Evolutionary conservation across 2,888 invertebrate species (phyloP).

Genomic region (Coleophora flavipennella): DNA sequence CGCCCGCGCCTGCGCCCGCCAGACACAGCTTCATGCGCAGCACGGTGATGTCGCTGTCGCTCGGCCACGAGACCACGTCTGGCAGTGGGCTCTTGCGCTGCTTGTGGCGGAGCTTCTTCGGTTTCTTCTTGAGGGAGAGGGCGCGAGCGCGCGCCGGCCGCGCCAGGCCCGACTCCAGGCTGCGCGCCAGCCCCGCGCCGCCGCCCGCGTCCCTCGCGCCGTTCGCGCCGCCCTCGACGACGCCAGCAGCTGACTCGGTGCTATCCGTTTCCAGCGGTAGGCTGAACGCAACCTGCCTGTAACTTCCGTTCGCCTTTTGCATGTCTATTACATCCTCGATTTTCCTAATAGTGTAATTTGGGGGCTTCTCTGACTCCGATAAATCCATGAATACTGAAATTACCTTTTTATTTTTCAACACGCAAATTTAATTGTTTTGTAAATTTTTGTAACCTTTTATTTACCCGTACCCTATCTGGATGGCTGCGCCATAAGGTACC

Average conservation of each 20-base stretch:
- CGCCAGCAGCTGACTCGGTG: background rate
- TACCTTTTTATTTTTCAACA: conserved; percentile 1
- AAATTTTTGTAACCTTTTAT: conserved; percentile 27
- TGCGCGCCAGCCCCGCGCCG: conserved; percentile 2
- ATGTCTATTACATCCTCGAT: conserved; percentile 62
- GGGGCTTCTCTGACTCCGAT: conserved; percentile 20
- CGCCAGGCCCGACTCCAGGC: conserved; percentile 4
- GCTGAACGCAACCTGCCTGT: conserved; percentile 49
- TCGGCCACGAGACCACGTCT: conserved; percentile 63
- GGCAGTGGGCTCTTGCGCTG: conserved; percentile 33
- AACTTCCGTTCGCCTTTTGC: conserved; percentile 54
- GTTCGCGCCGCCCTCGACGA: conserved; percentile 6
- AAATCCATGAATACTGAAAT: conserved; percentile 28
- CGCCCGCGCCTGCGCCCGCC: background rate
- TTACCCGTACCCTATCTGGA: no score
- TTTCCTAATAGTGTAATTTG: conserved; percentile 42
- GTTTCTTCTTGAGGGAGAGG: conserved; percentile 28
- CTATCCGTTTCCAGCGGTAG: conserved; percentile 36
- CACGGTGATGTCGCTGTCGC: conserved; percentile 74
- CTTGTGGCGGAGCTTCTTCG: conserved; percentile 33
- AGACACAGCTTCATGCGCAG: conserved; percentile 53
- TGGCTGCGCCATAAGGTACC: no score
- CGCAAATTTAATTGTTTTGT: conserved; percentile 26
- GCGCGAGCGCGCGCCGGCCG: conserved; percentile 25
- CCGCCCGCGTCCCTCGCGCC: conserved; percentile 16